These are phyloP conservation scores for Sceloporus tristichus DNA, from an alignment of 2,113 vertebrate species.

Conservation along the genomic window DNA sequence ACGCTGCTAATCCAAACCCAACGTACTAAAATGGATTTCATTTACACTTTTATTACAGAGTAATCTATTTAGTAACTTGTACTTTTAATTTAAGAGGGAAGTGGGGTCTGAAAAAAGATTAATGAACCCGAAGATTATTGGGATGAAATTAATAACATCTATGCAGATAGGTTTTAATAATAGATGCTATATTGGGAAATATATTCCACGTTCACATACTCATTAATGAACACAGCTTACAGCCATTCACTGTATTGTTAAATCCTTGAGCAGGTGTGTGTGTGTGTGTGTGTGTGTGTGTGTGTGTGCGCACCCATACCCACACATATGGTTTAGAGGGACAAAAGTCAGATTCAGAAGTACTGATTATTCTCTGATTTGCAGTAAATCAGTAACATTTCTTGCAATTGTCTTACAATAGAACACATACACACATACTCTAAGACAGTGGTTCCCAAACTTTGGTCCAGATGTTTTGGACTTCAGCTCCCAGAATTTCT, in stretches of 20 bases:
- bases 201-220: constrained; percentile 23
- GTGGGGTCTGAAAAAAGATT: constrained; percentile 56
- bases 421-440: no score
- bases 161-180: constrained; percentile 68
- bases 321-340: no score
- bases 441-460: no score
- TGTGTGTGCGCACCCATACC: no score
- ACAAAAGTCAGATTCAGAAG: not conserved
- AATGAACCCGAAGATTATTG: constrained; percentile 69
- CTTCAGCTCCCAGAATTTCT: no score
- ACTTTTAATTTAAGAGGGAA: constrained; percentile 66
- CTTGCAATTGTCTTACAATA: not conserved
- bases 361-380: not conserved
- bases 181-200: constrained; percentile 54
- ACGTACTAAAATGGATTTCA: constrained; percentile 49
- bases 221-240: not conserved
- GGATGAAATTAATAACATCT: constrained; percentile 72
- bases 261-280: no score
- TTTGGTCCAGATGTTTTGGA: no score
- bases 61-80: constrained; percentile 57
- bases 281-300: no score
- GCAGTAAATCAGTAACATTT: not conserved
- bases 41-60: constrained; percentile 49
- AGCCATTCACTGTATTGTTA: constrained; percentile 17
- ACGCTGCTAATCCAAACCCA: not conserved